A percentile compares a stretch with the other conserved stretches of the same genome.
Conservation (phyloP, 2,888 invertebrate genomes). For the Drosophila parthenogenetica region DNA sequence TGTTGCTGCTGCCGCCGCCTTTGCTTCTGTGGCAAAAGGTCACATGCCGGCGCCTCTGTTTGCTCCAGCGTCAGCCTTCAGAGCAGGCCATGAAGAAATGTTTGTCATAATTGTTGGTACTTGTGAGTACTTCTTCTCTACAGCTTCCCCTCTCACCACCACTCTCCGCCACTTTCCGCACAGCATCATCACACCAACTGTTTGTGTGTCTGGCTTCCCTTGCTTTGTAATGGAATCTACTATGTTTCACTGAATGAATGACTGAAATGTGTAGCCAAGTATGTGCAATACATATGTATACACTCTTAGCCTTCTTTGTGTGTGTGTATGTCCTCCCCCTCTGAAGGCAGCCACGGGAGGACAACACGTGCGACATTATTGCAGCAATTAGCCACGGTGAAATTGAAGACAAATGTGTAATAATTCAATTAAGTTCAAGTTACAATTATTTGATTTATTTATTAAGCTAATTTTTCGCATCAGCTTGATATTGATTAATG, state of each 20-base stretch:
- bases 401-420: slow-evolving; percentile 77
- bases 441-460: slow-evolving; percentile 78
- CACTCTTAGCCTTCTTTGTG: not conserved
- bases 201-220: slow-evolving; percentile 27
- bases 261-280: slow-evolving; percentile 46
- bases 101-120: slow-evolving; percentile 78
- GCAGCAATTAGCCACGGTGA: slow-evolving; percentile 72
- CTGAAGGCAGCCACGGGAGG: slow-evolving; percentile 37
- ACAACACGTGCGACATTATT: slow-evolving; percentile 76
- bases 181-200: not conserved
- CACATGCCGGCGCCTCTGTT: slow-evolving; percentile 49
- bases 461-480: slow-evolving; percentile 49
- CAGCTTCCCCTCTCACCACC: not conserved
- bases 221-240: slow-evolving; percentile 55
- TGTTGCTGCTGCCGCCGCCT: slow-evolving; percentile 26
- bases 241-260: slow-evolving; percentile 50
- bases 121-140: slow-evolving; percentile 47
- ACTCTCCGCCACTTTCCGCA: not conserved
- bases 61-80: slow-evolving; percentile 8
- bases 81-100: slow-evolving; percentile 58
- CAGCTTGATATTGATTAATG: slow-evolving; percentile 42
- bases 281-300: slow-evolving; percentile 12
- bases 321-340: slow-evolving; percentile 16
- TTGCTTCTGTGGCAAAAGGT: slow-evolving; percentile 66
- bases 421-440: slow-evolving; percentile 78